phyloP scores from a whole-genome alignment of 1,140 invertebrate genomes.

The Lasioglossum albipes region DNA sequence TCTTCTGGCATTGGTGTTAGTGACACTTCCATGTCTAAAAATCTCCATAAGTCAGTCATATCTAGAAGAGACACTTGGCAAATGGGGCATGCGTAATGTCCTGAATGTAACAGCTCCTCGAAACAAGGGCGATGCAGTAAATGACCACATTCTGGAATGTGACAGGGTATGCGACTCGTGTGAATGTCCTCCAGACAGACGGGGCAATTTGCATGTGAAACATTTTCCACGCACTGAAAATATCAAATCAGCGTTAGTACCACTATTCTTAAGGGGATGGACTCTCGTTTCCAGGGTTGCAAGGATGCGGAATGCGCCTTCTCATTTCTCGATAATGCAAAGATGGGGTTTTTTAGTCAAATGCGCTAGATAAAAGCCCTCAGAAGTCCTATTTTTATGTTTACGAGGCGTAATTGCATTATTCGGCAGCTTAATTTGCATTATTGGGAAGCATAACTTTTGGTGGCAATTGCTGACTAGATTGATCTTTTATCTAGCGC shows the following conservation, averaged over 20 bases:
- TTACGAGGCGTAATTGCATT: too few relatives aligned
- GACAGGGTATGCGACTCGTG: constrained; percentile 91
- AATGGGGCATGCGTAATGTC: constrained; percentile 92
- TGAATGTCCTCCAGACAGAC: constrained; percentile 94
- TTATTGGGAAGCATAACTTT: too few relatives aligned
- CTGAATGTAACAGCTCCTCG: constrained; percentile 87
- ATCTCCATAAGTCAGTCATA: constrained; percentile 90
- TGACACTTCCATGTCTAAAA: constrained; percentile 89
- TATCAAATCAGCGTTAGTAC: background rate
- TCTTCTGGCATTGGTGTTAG: constrained; percentile 90
- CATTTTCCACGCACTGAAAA: constrained; percentile 91
- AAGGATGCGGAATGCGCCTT: too few relatives aligned
- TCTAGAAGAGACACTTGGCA: constrained; percentile 92
- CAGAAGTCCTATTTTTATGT: too few relatives aligned
- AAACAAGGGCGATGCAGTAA: constrained; percentile 90
- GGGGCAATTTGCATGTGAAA: constrained; percentile 91
- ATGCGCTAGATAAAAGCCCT: too few relatives aligned
- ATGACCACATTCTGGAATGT: constrained; percentile 93
- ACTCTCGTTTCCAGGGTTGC: too few relatives aligned
- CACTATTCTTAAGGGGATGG: background rate
- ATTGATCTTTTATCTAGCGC: too few relatives aligned
- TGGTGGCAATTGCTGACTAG: too few relatives aligned
- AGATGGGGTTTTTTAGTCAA: too few relatives aligned
- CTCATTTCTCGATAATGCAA: too few relatives aligned
- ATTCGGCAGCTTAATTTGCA: too few relatives aligned